Conservation (phyloP, 1,140 invertebrate genomes). For the Drosophila sechellia region DNA sequence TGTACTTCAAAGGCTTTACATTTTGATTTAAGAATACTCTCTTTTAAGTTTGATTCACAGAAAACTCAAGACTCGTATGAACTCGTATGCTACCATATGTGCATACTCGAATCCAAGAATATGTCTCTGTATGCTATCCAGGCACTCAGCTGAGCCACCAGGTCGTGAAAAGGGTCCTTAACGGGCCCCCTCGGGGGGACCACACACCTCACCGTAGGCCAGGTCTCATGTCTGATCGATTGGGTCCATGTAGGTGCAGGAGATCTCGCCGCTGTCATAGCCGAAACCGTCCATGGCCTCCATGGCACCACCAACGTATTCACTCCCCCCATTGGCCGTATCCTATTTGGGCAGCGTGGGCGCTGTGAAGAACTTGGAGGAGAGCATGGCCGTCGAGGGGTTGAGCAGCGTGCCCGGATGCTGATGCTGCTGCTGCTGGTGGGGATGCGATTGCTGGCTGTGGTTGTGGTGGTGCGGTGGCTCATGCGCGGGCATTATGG, state of each 20-base stretch:
- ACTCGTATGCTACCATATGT: too few species aligned
- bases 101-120: too few species aligned
- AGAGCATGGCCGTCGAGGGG: constrained; percentile 80
- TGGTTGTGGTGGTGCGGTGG: constrained; percentile 44
- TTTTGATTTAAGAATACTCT: too few species aligned
- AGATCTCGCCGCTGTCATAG: constrained; percentile 81
- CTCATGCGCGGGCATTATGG: constrained; percentile 74
- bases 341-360: constrained; percentile 84
- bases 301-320: constrained; percentile 60
- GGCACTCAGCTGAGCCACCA: constrained; percentile 7
- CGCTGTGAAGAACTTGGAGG: constrained; percentile 83
- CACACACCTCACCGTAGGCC: constrained; percentile 75
- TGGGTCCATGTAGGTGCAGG: constrained; percentile 83
- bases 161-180: constrained; percentile 16
- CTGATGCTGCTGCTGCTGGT: constrained; percentile 26
- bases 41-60: not conserved
- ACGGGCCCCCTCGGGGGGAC: constrained; percentile 70
- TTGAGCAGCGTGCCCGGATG: constrained; percentile 61
- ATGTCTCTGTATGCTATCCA: too few species aligned
- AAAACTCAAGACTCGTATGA: too few species aligned
- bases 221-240: constrained; percentile 84
- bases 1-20: too few species aligned
- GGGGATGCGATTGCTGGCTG: constrained; percentile 17
- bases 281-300: constrained; percentile 65
- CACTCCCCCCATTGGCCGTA: constrained; percentile 83